phyloP scores from a whole-genome alignment of 2,888 invertebrate genomes.

The Limenitis camilla region DNA sequence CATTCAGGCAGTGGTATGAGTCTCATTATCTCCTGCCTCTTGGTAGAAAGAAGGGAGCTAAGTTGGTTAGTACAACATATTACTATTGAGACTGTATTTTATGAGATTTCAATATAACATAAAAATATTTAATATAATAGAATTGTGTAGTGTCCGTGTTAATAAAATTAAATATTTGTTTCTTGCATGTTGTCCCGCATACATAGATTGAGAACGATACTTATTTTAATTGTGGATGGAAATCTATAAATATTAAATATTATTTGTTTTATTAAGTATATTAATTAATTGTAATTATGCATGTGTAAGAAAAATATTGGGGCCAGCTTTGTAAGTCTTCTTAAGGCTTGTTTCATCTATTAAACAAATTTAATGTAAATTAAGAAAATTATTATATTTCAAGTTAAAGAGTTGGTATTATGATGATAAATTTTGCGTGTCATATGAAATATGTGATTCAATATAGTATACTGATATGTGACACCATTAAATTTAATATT shows the following conservation, averaged over 20 bases:
- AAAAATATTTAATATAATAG: too few species aligned
- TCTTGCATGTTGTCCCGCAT: too few species aligned
- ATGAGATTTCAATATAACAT: not conserved
- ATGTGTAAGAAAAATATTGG: too few species aligned
- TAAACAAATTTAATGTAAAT: not conserved
- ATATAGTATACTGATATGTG: conserved; percentile 12
- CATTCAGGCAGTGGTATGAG: conserved; percentile 99
- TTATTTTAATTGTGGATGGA: too few species aligned
- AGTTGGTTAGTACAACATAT: conserved; percentile 81
- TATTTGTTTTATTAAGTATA: too few species aligned
- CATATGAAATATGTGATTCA: conserved; percentile 60
- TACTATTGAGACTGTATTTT: not conserved
- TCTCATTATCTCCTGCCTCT: conserved; percentile 95
- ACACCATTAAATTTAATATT: not conserved
- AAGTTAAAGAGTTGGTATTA: conserved; percentile 6
- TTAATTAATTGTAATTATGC: too few species aligned
- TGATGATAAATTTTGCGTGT: conserved; percentile 74
- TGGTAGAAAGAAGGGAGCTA: conserved; percentile 97
- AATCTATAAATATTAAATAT: too few species aligned
- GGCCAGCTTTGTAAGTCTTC: too few species aligned
- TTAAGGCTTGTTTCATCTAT: too few species aligned
- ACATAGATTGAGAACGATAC: too few species aligned
- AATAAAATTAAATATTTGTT: too few species aligned
- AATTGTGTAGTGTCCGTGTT: too few species aligned
- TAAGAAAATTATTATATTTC: not conserved